These are phyloP conservation scores for Globicephala melas DNA, from an alignment of 2,113 vertebrate genomes.

Conservation along the genomic window DNA sequence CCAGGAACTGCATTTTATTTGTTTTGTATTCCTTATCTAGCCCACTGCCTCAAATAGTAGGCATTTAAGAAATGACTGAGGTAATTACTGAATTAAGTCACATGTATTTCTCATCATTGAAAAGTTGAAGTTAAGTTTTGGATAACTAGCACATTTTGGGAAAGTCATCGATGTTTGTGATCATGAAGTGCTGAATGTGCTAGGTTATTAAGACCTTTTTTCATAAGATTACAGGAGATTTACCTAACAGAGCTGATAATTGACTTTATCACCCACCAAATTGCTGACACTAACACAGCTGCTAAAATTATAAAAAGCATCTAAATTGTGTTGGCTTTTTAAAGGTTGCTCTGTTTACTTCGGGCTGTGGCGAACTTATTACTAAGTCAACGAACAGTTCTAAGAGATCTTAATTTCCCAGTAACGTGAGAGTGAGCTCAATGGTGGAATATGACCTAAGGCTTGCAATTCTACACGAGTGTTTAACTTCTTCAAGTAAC, in stretches of 20 bases:
- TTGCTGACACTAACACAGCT: neutral
- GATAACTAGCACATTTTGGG: neutral
- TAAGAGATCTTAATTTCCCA: slow-evolving; percentile 29
- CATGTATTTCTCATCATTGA: neutral
- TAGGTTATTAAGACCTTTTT: neutral
- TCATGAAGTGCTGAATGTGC: neutral
- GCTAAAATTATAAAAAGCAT: slow-evolving; percentile 25
- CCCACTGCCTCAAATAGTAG: neutral
- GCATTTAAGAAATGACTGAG: neutral
- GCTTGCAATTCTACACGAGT: slow-evolving; percentile 54
- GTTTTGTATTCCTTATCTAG: neutral
- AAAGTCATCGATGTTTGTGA: neutral
- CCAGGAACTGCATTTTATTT: neutral
- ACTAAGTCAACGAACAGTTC: neutral
- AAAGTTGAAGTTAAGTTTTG: neutral
- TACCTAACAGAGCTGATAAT: slow-evolving; percentile 40
- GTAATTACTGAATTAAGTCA: neutral
- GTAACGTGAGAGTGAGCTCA: neutral
- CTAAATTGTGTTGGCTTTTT: neutral
- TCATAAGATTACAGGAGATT: neutral
- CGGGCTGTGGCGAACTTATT: neutral
- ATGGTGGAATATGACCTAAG: slow-evolving; percentile 54
- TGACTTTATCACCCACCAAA: neutral
- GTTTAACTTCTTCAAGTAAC: slow-evolving; percentile 65
- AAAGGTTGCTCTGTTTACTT: slow-evolving; percentile 28